Percentiles rank a stretch among this genome's conserved stretches.
phyloP scores from a whole-genome alignment of 2,888 invertebrate genomes.

The Apocheima hispidaria region DNA sequence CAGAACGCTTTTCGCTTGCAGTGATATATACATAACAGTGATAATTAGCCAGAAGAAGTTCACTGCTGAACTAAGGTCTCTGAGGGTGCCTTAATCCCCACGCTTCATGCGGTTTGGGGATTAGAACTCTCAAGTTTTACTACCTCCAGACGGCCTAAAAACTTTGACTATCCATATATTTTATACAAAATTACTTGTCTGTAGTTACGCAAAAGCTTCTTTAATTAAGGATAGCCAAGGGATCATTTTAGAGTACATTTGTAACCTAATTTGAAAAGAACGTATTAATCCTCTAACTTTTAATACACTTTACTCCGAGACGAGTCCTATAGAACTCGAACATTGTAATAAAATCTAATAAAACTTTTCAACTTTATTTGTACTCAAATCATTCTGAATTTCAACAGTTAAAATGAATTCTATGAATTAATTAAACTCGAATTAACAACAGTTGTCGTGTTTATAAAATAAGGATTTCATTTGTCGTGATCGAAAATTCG shows the following conservation, averaged over 20 bases:
- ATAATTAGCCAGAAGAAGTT: too few species aligned
- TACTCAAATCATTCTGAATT: constrained; percentile 16
- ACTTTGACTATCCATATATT: too few species aligned
- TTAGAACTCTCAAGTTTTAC: too few species aligned
- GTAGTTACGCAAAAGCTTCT: background rate
- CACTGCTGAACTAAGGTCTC: too few species aligned
- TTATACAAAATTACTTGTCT: constrained; percentile 1
- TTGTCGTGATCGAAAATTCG: background rate
- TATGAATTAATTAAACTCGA: constrained; percentile 16
- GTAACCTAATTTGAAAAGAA: constrained; percentile 14
- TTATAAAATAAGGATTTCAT: constrained; percentile 5
- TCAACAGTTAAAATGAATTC: constrained; percentile 14
- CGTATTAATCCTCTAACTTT: constrained; percentile 21
- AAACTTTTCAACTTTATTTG: constrained; percentile 24
- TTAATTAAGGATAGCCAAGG: constrained; percentile 4
- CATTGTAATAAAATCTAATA: constrained; percentile 25
- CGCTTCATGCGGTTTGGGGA: too few species aligned
- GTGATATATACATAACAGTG: too few species aligned
- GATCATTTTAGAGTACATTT: constrained; percentile 5
- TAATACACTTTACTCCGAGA: constrained; percentile 21
- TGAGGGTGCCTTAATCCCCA: too few species aligned
- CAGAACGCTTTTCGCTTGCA: too few species aligned
- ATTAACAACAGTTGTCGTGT: constrained; percentile 1
- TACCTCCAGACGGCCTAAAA: too few species aligned
- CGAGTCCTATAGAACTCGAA: constrained; percentile 18